Evolutionary conservation across 2,113 vertebrate genomes (phyloP), one percentile per base, ranked within the genome.

Genomic region (Sialia sialis): DNA sequence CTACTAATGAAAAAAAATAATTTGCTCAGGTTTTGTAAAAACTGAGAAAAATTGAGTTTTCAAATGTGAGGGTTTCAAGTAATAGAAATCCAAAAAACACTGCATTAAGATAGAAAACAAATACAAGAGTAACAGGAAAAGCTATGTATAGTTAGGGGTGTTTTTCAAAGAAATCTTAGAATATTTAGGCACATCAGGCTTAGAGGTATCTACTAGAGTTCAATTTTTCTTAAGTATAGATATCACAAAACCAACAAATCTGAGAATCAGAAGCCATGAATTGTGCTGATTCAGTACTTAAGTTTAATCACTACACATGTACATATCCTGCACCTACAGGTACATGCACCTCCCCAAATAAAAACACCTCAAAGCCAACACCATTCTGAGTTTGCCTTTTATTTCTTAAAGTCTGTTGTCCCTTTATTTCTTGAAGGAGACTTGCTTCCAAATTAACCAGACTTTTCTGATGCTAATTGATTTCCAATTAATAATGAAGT

Each of bases 231-330:
- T 60, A 51, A 87, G 48, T 16, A 25, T 0, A 39, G 16, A 3
- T 20, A 54, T 4, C 27, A 39, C 34, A 72, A 63, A 74, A 84
- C 17, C 13, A 70, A 58, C 11, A 46, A n/a, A 52, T 29, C 4
- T 32, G 20, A 79, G 7, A 74, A 48, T 4, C 13, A 10, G 10
- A 94, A 13, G 9, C 22, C 15, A 44, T 11, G 2, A 76, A 29
- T 7, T 26, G 27, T 44, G 49, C 34, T 7, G 16, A 68, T 32
- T 32, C 32, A 74, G 32, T 26, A 32, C 15, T 30, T 30, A 4
- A 1, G 32, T 32, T 25, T 66, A 30, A 51, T 38, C 30, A 23
- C 30, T 44, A 26, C 0, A 64, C 10, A 36, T 13, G 14, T 0
- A 18, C 4, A 3, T 0, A 10, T 5, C n/a, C 34, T 60, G 17